Percentiles rank a stretch among this genome's conserved stretches.
phyloP scores from a whole-genome alignment of 30 jellyfish, hydroid and myxozoan genomes.

The Hydra vulgaris region DNA sequence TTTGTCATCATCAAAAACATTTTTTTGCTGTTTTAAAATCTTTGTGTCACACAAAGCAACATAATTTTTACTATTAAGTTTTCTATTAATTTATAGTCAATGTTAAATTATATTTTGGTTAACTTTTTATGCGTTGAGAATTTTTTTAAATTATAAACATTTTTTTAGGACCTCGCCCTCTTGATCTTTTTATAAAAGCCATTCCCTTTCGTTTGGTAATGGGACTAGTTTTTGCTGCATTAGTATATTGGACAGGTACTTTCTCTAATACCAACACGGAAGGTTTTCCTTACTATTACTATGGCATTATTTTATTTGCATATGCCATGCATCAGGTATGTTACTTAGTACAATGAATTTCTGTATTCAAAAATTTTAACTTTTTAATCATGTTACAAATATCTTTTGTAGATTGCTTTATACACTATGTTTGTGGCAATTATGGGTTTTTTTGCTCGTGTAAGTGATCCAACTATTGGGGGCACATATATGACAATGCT shows the following conservation, averaged over 20 bases:
- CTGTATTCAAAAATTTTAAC: too few species aligned
- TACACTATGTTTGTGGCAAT: constrained; percentile 94
- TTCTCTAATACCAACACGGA: constrained; percentile 60
- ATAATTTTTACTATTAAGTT: too few species aligned
- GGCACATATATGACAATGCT: constrained; percentile 98
- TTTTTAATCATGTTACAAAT: neutral
- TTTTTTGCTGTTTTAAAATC: too few species aligned
- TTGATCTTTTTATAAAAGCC: constrained; percentile 69
- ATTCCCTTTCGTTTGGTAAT: constrained; percentile 73
- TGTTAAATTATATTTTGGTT: too few species aligned
- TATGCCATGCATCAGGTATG: constrained; percentile 90
- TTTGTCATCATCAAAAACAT: too few species aligned
- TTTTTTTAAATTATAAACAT: too few species aligned
- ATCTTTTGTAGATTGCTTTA: constrained; percentile 41
- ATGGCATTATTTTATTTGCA: constrained; percentile 47
- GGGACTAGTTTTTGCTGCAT: constrained; percentile 75
- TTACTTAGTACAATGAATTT: too few species aligned
- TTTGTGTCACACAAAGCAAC: too few species aligned
- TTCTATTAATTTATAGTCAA: too few species aligned
- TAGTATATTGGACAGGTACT: constrained; percentile 83
- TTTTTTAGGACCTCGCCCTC: constrained; percentile 92
- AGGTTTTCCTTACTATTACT: constrained; percentile 76
- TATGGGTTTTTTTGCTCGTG: constrained; percentile 88
- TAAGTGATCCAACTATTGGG: constrained; percentile 92
- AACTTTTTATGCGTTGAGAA: too few species aligned